A percentile compares a stretch with the other conserved stretches of the same genome.
phyloP scores from a whole-genome alignment of 2,797 vertebrate species.

The Sarcoramphus papa region DNA sequence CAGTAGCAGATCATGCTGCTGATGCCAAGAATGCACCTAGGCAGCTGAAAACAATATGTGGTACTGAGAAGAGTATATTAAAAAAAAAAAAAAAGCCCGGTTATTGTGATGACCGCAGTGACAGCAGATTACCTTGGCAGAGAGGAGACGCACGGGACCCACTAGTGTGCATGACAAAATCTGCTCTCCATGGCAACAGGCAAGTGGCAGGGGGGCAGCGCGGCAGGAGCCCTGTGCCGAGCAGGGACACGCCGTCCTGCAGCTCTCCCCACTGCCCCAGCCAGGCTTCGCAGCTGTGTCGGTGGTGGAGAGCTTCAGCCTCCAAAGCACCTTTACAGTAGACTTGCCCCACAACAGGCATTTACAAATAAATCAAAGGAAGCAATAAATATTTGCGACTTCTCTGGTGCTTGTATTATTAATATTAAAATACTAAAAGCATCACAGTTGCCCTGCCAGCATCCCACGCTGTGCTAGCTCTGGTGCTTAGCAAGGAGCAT shows the following conservation, averaged over 20 bases:
- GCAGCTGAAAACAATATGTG: conserved; percentile 35
- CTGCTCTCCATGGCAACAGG: conserved; percentile 73
- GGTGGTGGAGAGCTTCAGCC: background rate
- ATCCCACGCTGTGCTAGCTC: fast-evolving
- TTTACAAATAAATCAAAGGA: background rate
- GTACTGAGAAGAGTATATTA: conserved; percentile 10
- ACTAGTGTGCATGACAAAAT: conserved; percentile 65
- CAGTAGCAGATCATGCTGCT: background rate
- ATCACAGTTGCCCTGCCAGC: fast-evolving
- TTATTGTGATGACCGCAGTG: conserved; percentile 43
- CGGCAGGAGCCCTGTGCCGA: background rate
- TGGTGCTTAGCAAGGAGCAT: background rate
- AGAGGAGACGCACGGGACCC: conserved; percentile 46
- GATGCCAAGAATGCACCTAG: conserved; percentile 8
- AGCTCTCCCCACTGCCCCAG: background rate
- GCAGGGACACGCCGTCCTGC: background rate
- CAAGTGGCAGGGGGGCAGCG: background rate
- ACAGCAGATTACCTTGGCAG: conserved; percentile 62
- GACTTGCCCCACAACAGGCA: background rate
- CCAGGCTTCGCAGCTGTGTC: conserved; percentile 23
- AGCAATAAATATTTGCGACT: background rate
- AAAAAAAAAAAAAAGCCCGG: conserved; percentile 6
- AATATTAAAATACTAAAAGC: background rate
- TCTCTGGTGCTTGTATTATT: background rate
- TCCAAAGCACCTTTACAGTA: background rate